Percentiles rank a stretch among this genome's conserved stretches.
Evolutionary conservation across 2,113 vertebrate species (phyloP).

Genomic region (Dolichotis patagonum): DNA sequence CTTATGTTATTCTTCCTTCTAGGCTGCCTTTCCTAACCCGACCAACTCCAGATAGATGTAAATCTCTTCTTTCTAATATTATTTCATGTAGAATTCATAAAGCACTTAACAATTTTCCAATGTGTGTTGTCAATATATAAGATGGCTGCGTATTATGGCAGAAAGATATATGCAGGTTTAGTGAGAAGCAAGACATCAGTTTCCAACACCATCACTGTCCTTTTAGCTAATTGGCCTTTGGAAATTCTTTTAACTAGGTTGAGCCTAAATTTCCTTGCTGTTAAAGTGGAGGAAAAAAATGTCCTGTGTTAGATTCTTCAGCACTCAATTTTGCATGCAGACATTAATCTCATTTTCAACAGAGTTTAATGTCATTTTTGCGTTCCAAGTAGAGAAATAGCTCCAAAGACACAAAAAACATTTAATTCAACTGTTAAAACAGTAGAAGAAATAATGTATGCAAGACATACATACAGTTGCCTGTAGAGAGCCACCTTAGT

Average conservation of each 20-base stretch:
- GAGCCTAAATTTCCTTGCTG: slow-evolving; percentile 57
- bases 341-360: slow-evolving; percentile 1
- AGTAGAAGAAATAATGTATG: neutral
- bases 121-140: neutral
- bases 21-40: neutral
- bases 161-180: neutral
- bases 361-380: neutral
- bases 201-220: neutral
- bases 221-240: slow-evolving; percentile 11
- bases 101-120: neutral
- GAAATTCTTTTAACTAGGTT: slow-evolving; percentile 51
- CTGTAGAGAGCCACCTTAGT: neutral
- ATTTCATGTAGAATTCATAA: neutral
- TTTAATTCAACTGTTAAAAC: slow-evolving; percentile 27
- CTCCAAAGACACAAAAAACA: slow-evolving; percentile 40
- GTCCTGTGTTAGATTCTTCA: neutral
- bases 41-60: neutral
- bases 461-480: neutral
- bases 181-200: neutral
- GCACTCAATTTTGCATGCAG: neutral
- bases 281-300: slow-evolving; percentile 58
- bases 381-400: neutral
- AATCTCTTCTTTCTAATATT: neutral
- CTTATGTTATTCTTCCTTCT: neutral
- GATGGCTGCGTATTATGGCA: neutral